These are phyloP conservation scores for Asobara japonica DNA, from an alignment of 1,140 invertebrate genomes.

Conservation along the genomic window DNA sequence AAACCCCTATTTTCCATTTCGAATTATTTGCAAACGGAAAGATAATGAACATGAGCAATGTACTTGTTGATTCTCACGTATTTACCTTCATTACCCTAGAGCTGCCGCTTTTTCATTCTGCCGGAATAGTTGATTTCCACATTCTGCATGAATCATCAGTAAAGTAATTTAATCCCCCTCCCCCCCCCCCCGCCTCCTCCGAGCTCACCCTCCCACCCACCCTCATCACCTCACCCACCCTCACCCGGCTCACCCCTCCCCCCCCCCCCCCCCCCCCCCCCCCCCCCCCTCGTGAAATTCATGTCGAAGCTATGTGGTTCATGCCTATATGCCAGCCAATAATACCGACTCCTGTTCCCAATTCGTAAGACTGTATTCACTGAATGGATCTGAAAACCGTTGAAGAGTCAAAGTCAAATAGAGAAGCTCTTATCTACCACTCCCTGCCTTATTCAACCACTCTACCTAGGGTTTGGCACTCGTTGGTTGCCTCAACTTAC, in stretches of 20 bases:
- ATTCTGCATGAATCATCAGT: neutral
- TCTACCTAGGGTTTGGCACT: neutral
- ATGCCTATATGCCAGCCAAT: neutral
- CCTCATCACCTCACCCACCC: too few relatives aligned
- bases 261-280: too few relatives aligned
- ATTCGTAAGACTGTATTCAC: neutral
- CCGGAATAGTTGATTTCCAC: neutral
- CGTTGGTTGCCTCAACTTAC: neutral
- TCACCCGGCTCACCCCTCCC: too few relatives aligned
- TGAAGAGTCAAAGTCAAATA: constrained; percentile 4
- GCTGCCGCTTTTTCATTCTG: neutral
- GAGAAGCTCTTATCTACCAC: neutral
- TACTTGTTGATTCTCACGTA: neutral
- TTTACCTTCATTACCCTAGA: neutral
- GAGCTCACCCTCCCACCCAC: too few relatives aligned
- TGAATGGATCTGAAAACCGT: neutral
- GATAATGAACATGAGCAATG: neutral
- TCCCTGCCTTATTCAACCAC: neutral
- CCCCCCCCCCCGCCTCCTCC: too few relatives aligned
- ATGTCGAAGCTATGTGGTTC: neutral
- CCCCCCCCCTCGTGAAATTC: too few relatives aligned
- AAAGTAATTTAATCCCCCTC: neutral
- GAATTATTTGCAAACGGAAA: neutral
- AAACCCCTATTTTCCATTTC: too few relatives aligned
- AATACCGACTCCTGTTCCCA: neutral